Base-by-base conservation (phyloP, 1,140 invertebrate genomes). In the Asbolus verrucosus region DNA sequence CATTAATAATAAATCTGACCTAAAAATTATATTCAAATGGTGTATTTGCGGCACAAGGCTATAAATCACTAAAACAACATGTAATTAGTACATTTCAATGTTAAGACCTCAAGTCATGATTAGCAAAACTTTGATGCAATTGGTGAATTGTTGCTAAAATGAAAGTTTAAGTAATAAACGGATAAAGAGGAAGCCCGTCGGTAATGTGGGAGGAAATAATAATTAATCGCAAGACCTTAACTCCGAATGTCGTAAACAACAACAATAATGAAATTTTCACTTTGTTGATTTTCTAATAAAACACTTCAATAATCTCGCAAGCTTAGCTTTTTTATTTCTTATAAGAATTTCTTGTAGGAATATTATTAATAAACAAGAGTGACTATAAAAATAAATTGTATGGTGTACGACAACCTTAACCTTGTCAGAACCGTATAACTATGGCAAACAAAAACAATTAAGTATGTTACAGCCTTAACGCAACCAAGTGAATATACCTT, bases 1-100 rank as follows among this genome's bases (percentile, higher is more conserved):
- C 46, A 27, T 54, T 24, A 54, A 54, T 54, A 54, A 54, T 54
- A 54, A 54, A 54, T 54, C 46, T 54, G 46, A 54, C 46, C 46
- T 54, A 54, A 54, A 54, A 54, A 54, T 54, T 54, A 50, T 13
- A 24, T 54, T 54, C 46, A 16, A 54, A 27, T 15, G 18, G 19
- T 27, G 11, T 16, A 27, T 54, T 18, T 1, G 13, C 2, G 4
- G n/a, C 11, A 27, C 46, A 54, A 54, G 46, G 46, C 11, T 54
- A 54, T 27, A 54, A 43, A 54, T 54, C 46, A 6, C 15, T 21
- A 19, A 30, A 24, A 54, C 19, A 54, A 19, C 46, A 27, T 31
- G 11, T 54, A 54, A 54, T 54, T 54, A 54, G 46, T 27, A 54
- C 19, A 21, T 54, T 54, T 54, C 46, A 54, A 54, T 54, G 46